Base-by-base conservation (phyloP, 2,113 vertebrate species). In the Cinclus cinclus region DNA sequence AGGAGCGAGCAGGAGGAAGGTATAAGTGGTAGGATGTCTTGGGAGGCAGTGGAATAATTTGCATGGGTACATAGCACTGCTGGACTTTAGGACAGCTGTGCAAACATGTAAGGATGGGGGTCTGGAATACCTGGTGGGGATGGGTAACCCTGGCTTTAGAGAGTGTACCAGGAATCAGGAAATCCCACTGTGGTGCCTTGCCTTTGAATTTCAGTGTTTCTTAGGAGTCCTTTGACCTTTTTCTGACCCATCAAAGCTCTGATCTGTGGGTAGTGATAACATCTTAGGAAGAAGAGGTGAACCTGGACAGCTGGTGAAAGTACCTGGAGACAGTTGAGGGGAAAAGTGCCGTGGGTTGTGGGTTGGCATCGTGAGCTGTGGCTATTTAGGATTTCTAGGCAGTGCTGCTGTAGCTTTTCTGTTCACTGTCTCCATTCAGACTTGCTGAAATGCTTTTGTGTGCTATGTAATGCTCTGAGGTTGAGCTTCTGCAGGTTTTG, bases 401-500 rank as follows among this genome's bases (percentile, higher is more conserved):
- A 28, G 2, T 39, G 55, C 63, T 91, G 71, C 75, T 67, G 82
- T 22, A 52, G 77, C 52, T 89, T 88, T 90, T 83, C 70, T 89
- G 39, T 39, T 90, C 35, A 1, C 39, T 71, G 68, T 87, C 60
- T 92, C 76, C 86, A 68, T 83, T 88, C 74, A 78, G 56, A 52
- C 83, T 84, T 81, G 83, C 58, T 83, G 14, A 92, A 90, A 92
- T 86, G 71, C 22, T 92, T 94, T 50, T 68, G n/a, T 60, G 44
- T 56, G 71, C 49, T 89, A 18, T 74, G 69, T 75, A 89, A 87
- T 64, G 90, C 58, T 71, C 67, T 7, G 69, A 90, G 73, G 19
- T n/a, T 37, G 86, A 90, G 73, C 69, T 78, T 49, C 83, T 89
- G 49, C 69, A 87, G 90, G 53, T 92, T 95, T 93, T 85, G 76